phyloP scores from a whole-genome alignment of 1,140 invertebrate species.

The Trichoplusia ni region DNA sequence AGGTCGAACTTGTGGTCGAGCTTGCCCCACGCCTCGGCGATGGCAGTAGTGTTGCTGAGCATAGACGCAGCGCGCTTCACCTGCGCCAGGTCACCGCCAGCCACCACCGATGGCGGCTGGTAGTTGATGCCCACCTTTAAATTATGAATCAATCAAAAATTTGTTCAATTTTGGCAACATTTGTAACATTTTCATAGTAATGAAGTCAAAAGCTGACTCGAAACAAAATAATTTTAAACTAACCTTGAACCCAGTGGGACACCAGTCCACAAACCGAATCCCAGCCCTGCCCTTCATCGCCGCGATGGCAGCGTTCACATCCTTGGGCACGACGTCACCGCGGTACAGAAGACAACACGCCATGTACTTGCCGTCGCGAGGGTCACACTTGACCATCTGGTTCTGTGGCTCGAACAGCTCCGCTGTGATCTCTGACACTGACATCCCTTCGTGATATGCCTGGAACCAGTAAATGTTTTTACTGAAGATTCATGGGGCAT shows the following conservation, averaged over 20 bases:
- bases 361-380: conserved; percentile 87
- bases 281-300: conserved; percentile 90
- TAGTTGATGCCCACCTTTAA: conserved; percentile 88
- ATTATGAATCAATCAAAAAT: not conserved
- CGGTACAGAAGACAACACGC: conserved; percentile 88
- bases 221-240: not conserved
- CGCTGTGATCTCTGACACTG: conserved; percentile 87
- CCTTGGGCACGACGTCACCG: conserved; percentile 91
- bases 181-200: no score
- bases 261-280: conserved; percentile 88
- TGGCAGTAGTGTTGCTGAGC: conserved; percentile 90
- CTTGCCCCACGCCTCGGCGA: conserved; percentile 88
- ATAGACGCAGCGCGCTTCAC: conserved; percentile 87
- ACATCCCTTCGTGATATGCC: conserved; percentile 84
- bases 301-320: conserved; percentile 85
- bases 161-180: no score
- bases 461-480: no score
- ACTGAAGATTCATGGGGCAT: no score
- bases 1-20: conserved; percentile 91
- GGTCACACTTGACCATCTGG: conserved; percentile 88
- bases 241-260: conserved; percentile 88
- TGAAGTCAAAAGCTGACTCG: not conserved
- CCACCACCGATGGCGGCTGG: conserved; percentile 86
- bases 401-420: conserved; percentile 85
- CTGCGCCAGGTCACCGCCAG: conserved; percentile 87